Evolutionary conservation across 2,113 vertebrate genomes (phyloP), one percentile per base, ranked within the genome.

Genomic region (Eurystomus gularis): DNA sequence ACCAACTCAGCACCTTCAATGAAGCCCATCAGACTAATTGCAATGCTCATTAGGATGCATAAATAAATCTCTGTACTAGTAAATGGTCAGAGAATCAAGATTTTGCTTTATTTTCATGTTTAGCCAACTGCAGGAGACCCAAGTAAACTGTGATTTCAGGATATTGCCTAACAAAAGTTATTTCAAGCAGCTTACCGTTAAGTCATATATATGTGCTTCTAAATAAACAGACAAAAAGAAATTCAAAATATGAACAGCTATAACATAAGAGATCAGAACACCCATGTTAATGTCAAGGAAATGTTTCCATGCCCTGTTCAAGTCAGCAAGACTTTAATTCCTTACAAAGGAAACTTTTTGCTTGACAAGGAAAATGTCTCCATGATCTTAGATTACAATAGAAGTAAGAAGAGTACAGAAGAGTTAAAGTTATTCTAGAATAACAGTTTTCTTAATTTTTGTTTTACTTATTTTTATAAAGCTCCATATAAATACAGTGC

Each of bases 401-500:
- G 60, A 68, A 91, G 26, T 44, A 82, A 83, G 89, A 89, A 95
- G 35, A 65, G 69, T 93, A 82, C 60, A 93, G 51, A 77, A 88
- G 51, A 86, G 55, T 55, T 82, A 90, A 88, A 70, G 33, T 91
- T 71, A 85, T 60, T 96, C 55, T 39, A 76, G 44, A 94, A 70
- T 29, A 93, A 90, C 82, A 91, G 26, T 94, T 87, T 79, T 88
- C 54, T 71, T 86, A 96, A 78, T 21, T 92, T 94, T 88, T 61
- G 64, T 81, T 95, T 90, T 96, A 91, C 85, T 93, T 96, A 96
- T 91, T 88, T 94, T 79, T 96, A 98, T 88, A 94, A 86, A 61
- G 61, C 95, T 96, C 97, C 97, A 96, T 48, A 96, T 75, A 96
- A 97, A 98, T 98, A 98, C 96, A 95, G 90, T 97, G 83, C 98